These are phyloP conservation scores for Nanger granti DNA, from an alignment of 2,113 vertebrate species.

Conservation along the genomic window DNA sequence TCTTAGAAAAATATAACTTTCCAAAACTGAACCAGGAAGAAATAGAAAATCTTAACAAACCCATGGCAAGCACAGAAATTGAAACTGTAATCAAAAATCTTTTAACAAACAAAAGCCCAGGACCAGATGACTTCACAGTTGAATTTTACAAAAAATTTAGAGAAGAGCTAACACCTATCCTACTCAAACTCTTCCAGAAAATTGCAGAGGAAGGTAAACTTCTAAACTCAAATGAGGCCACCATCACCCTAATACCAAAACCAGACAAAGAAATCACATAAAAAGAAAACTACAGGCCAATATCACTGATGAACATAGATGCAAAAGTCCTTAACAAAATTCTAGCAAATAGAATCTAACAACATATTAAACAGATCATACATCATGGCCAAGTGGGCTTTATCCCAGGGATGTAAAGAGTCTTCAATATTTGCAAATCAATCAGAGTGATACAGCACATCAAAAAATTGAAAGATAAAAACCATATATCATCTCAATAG, in stretches of 20 bases:
- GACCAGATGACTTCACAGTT: neutral
- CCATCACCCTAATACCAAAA: neutral
- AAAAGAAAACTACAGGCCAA: neutral
- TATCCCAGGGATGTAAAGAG: neutral
- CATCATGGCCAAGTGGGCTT: neutral
- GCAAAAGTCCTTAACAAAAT: neutral
- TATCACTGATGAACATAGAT: neutral
- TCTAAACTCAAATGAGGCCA: neutral
- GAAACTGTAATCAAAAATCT: neutral
- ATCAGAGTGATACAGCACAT: neutral
- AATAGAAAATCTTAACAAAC: neutral
- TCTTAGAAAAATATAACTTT: neutral
- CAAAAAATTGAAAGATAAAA: neutral
- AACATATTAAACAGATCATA: neutral
- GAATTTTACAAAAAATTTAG: neutral
- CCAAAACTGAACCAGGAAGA: neutral
- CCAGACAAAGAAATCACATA: neutral
- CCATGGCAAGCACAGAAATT: neutral
- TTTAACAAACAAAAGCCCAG: neutral
- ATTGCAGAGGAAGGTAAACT: neutral
- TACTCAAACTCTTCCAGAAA: neutral
- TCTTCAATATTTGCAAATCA: fast-evolving
- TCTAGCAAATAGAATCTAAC: neutral
- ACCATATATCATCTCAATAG: neutral
- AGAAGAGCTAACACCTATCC: neutral